Percentiles rank a stretch among this genome's conserved stretches.
Evolutionary conservation across 1,140 invertebrate species (phyloP).

Genomic region (Cecropterus lyciades): DNA sequence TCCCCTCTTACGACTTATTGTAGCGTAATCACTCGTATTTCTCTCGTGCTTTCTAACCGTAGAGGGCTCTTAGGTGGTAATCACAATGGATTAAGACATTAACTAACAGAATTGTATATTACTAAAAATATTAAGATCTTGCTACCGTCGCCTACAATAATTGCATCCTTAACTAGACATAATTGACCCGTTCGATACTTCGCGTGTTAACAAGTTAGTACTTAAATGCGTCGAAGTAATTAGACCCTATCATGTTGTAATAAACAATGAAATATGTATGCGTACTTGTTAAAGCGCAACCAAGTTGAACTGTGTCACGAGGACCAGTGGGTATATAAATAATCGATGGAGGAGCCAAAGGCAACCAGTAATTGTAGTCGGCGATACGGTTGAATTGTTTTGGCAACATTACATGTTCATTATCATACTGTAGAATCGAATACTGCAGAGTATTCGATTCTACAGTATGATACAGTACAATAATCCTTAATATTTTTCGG

Average conservation of each 20-base stretch:
- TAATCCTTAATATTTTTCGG: too few relatives aligned
- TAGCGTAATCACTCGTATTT: conserved; percentile 39
- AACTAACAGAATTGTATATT: conserved; percentile 9
- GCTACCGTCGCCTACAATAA: neutral
- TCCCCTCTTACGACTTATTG: conserved; percentile 39
- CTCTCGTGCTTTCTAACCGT: conserved; percentile 21
- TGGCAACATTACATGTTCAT: conserved; percentile 1
- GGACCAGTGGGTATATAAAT: too few relatives aligned
- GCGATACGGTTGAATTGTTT: conserved; percentile 23
- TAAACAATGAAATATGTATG: conserved; percentile 63
- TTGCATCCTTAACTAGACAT: conserved; percentile 26
- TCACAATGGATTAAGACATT: conserved; percentile 24
- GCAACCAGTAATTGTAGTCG: neutral
- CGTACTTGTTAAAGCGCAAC: conserved; percentile 54
- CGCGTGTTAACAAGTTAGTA: conserved; percentile 49
- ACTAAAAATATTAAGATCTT: neutral
- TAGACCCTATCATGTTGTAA: conserved; percentile 71
- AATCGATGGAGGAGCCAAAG: conserved; percentile 9
- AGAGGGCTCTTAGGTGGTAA: conserved; percentile 1
- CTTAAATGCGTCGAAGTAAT: conserved; percentile 60
- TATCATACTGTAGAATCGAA: neutral
- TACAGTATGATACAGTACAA: too few relatives aligned
- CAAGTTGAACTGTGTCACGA: conserved; percentile 52
- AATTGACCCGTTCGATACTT: conserved; percentile 38
- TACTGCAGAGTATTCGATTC: too few relatives aligned